Evolutionary conservation across 2,888 invertebrate species (phyloP).

Genomic region (Clunio marinus): DNA sequence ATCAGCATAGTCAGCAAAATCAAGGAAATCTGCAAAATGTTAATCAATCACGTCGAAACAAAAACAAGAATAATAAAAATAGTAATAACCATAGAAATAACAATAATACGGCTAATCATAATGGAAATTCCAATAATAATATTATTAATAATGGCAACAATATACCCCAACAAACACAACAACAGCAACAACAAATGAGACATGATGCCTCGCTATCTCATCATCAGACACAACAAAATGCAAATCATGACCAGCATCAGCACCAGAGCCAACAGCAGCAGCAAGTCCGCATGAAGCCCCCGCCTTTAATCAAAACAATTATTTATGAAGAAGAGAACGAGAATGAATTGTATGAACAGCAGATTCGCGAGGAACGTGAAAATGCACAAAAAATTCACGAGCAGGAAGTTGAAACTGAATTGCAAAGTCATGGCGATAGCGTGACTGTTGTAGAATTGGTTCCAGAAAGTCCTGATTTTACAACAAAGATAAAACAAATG

Average conservation of each 20-base stretch:
- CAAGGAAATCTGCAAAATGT: background rate
- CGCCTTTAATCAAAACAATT: conserved; percentile 26
- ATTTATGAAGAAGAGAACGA: conserved; percentile 33
- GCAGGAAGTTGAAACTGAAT: background rate
- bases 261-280: too few relatives aligned
- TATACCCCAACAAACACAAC: too few relatives aligned
- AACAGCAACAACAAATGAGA: conserved; percentile 6
- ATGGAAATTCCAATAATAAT: conserved; percentile 14
- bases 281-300: conserved; percentile 11
- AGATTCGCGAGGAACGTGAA: conserved; percentile 28
- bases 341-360: conserved; percentile 25
- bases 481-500: background rate
- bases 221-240: background rate
- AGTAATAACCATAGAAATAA: conserved; percentile 22
- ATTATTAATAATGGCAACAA: too few relatives aligned
- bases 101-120: conserved; percentile 16
- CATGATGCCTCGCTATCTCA: background rate
- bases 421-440: background rate
- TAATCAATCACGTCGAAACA: conserved; percentile 35
- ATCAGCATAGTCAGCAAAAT: background rate
- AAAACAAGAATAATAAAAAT: conserved; percentile 12
- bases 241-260: conserved; percentile 5
- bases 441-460: conserved; percentile 18
- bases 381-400: background rate
- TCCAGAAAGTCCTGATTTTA: conserved; percentile 23